Evolutionary conservation across 2,113 vertebrate species (phyloP).

Genomic region (Lophura nycthemera): DNA sequence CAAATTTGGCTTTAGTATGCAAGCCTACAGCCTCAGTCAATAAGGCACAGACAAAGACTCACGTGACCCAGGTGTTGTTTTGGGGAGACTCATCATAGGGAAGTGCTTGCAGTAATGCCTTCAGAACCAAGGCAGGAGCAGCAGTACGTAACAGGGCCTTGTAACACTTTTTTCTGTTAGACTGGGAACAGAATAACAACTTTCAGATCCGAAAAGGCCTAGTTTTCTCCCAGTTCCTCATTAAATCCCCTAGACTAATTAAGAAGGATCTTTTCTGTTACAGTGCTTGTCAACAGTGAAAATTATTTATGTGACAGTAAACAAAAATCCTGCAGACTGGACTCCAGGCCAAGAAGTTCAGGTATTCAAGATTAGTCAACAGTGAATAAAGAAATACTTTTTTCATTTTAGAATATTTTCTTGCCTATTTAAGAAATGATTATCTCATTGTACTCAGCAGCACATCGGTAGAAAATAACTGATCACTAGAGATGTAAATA

Average conservation of each 20-base stretch:
- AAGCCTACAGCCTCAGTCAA: not conserved
- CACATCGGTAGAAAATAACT: not conserved
- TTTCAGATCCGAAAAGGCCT: not conserved
- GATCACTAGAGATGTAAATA: not conserved
- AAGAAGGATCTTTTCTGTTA: not conserved
- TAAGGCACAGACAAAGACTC: not conserved
- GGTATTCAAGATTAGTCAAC: not conserved
- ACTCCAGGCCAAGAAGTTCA: not conserved
- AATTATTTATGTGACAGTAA: not conserved
- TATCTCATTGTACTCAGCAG: not conserved
- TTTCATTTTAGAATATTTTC: not conserved
- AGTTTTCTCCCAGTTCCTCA: not conserved
- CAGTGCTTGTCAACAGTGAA: not conserved
- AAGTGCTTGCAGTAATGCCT: not conserved
- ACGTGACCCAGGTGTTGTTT: not conserved
- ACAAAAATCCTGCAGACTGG: not conserved
- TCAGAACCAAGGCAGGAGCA: not conserved
- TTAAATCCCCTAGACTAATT: not conserved
- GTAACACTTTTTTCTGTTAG: not conserved
- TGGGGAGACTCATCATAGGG: not conserved
- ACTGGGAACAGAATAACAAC: not conserved
- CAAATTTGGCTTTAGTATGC: not conserved
- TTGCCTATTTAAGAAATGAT: not conserved
- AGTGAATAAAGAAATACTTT: not conserved
- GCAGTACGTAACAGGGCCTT: not conserved